Evolutionary conservation across 1,140 invertebrate species (phyloP).

Genomic region (Aleiodes sp.): DNA sequence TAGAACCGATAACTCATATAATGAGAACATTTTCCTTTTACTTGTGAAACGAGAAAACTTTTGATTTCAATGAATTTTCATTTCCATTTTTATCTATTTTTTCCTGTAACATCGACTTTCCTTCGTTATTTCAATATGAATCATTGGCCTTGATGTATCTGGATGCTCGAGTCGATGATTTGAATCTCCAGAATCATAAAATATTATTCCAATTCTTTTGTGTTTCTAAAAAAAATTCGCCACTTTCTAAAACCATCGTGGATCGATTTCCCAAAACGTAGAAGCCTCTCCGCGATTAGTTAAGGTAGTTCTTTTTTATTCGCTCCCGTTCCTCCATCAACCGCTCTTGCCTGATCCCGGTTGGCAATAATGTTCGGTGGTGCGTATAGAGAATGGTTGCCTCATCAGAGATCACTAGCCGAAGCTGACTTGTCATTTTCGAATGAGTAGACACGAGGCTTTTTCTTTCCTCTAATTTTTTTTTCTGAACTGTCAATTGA

Average conservation of each 20-base stretch:
- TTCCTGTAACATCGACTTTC: neutral
- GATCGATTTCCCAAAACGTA: constrained; percentile 43
- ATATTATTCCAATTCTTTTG: neutral
- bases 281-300: constrained; percentile 46
- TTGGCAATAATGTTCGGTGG: constrained; percentile 62
- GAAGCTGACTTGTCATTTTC: constrained; percentile 28
- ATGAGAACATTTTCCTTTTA: constrained; percentile 32
- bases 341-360: constrained; percentile 37
- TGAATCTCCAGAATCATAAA: neutral
- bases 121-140: neutral
- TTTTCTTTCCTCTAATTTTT: neutral
- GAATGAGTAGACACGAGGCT: constrained; percentile 11
- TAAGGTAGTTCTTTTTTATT: constrained; percentile 16
- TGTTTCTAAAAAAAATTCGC: neutral
- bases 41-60: constrained; percentile 28
- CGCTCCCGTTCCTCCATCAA: neutral
- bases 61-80: constrained; percentile 33
- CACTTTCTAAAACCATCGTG: constrained; percentile 55
- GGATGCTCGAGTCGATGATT: neutral
- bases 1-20: constrained; percentile 12
- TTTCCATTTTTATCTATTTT: neutral
- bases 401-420: constrained; percentile 43
- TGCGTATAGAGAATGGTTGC: constrained; percentile 57
- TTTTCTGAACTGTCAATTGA: neutral
- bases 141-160: too few species aligned